Conservation (phyloP, 1,140 invertebrate genomes). For the Procambarus clarkii region DNA sequence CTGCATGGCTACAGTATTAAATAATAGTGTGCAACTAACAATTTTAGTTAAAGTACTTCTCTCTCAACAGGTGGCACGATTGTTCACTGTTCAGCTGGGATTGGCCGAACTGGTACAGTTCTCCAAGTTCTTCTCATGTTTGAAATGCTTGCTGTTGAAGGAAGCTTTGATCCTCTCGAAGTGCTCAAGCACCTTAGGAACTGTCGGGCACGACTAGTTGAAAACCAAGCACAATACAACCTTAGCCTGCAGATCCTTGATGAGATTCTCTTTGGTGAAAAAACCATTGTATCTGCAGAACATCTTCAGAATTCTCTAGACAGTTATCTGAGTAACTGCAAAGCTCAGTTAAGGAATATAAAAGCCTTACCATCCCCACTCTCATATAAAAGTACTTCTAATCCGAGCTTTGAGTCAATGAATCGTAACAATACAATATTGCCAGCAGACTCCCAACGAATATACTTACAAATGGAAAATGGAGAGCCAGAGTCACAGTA, state of each 20-base stretch:
- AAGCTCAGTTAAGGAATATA: conserved; percentile 25
- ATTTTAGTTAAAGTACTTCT: not conserved
- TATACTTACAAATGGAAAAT: not conserved
- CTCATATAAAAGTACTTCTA: not conserved
- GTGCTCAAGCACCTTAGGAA: conserved; percentile 34
- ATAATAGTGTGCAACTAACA: too few species aligned
- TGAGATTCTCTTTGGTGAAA: conserved; percentile 58
- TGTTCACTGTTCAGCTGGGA: conserved; percentile 67
- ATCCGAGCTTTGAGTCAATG: not conserved
- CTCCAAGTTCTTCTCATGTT: conserved; percentile 48
- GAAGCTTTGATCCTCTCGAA: conserved; percentile 36
- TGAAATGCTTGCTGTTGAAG: conserved; percentile 32
- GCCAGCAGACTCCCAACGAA: conserved; percentile 18
- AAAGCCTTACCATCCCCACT: conserved; percentile 37
- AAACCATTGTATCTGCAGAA: conserved; percentile 11
- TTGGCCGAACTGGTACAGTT: conserved; percentile 63
- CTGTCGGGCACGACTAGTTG: conserved; percentile 56
- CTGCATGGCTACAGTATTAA: too few species aligned
- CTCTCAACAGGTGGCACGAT: conserved; percentile 38
- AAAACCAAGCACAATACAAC: conserved; percentile 55
- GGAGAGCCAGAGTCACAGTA: conserved; percentile 44
- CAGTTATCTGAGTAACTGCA: not conserved
- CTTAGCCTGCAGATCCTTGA: conserved; percentile 54
- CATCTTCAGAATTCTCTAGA: conserved; percentile 20
- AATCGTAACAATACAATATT: conserved; percentile 23